These are phyloP conservation scores for Anas bernieri DNA, from an alignment of 2,797 vertebrate species.

Conservation along the genomic window DNA sequence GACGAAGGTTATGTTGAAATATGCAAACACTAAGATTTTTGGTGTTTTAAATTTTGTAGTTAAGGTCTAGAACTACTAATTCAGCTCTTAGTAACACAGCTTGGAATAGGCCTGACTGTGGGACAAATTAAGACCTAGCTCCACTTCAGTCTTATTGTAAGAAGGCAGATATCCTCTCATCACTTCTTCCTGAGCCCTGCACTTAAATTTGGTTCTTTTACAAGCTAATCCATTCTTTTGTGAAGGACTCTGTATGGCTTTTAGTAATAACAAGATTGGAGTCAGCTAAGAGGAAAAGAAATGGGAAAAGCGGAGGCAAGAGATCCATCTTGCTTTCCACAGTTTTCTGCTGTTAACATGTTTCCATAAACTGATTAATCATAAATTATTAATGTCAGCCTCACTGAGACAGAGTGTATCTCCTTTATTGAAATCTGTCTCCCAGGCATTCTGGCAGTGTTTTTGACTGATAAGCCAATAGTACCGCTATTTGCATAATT, in stretches of 20 bases:
- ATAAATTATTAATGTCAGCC: slow-evolving; percentile 74
- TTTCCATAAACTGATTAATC: slow-evolving; percentile 73
- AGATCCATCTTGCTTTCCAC: slow-evolving; percentile 42
- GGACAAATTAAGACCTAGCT: neutral
- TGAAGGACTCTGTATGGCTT: neutral
- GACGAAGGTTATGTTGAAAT: neutral
- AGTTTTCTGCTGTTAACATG: slow-evolving; percentile 52
- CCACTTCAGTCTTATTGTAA: neutral
- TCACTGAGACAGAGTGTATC: slow-evolving; percentile 5
- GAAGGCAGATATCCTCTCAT: neutral
- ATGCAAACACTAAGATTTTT: neutral
- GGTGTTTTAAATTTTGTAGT: neutral
- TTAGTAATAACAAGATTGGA: slow-evolving; percentile 32
- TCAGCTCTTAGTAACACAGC: neutral
- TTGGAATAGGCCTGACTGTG: neutral
- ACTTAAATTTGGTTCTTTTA: neutral
- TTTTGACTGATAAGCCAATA: slow-evolving; percentile 68
- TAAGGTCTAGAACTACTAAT: neutral
- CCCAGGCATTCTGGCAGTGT: slow-evolving; percentile 20
- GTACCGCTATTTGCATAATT: slow-evolving; percentile 65
- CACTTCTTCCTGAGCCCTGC: neutral
- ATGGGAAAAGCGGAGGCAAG: slow-evolving; percentile 7
- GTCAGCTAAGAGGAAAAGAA: slow-evolving; percentile 12
- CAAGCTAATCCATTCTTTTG: neutral
- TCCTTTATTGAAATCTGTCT: slow-evolving; percentile 66